phyloP scores from a whole-genome alignment of 2,888 invertebrate genomes.

The Pecten maximus region DNA sequence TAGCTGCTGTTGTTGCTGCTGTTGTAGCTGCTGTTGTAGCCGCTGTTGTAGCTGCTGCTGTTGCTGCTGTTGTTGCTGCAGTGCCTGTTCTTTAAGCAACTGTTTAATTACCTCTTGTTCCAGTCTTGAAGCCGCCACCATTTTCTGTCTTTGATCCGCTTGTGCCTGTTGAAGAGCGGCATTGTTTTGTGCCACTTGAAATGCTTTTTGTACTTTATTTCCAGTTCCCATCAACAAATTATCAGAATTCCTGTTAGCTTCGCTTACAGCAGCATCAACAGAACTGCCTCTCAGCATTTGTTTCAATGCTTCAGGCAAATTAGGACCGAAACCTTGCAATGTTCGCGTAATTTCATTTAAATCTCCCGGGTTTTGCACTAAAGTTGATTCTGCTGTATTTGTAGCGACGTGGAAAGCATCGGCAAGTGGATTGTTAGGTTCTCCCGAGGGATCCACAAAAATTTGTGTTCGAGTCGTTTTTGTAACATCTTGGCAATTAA shows the following conservation, averaged over 20 bases:
- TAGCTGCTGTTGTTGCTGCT: neutral
- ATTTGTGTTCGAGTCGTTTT: neutral
- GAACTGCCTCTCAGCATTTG: neutral
- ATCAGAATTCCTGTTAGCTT: neutral
- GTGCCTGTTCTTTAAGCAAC: neutral
- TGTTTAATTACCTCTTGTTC: neutral
- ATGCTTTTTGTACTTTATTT: neutral
- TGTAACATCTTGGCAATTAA: neutral
- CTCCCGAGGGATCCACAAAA: neutral
- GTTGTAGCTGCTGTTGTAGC: neutral
- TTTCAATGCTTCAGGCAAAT: neutral
- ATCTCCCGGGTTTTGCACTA: neutral
- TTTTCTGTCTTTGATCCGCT: neutral
- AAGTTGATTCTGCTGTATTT: neutral
- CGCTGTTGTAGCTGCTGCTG: neutral
- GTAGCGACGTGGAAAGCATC: neutral
- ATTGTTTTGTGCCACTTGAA: neutral
- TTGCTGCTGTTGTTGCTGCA: neutral
- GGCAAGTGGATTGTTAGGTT: neutral
- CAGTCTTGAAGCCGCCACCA: neutral
- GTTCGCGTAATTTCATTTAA: neutral
- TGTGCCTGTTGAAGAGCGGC: neutral
- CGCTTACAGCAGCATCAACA: neutral
- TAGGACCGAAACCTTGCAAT: neutral
- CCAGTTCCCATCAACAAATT: neutral